Conservation (phyloP, 2,113 vertebrate species). For the Engystomops pustulosus region DNA sequence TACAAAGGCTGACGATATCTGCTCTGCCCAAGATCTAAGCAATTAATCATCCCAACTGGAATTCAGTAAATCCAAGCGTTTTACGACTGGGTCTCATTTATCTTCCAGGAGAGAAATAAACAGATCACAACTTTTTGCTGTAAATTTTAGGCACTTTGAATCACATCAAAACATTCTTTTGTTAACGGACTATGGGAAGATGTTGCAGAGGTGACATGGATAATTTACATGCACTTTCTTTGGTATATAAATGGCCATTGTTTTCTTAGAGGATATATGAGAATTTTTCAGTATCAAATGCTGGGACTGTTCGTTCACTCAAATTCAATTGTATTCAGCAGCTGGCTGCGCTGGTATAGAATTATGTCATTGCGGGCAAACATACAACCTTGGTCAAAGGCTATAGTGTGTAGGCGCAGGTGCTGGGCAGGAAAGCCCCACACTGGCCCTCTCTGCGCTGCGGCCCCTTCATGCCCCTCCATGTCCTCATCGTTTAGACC, state of each 20-base stretch:
- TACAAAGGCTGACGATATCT: constrained; percentile 28
- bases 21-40: constrained; percentile 33
- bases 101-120: constrained; percentile 38
- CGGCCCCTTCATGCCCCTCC: no score
- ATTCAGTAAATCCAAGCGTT: constrained; percentile 20
- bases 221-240: background rate
- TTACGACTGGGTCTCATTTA: constrained; percentile 12
- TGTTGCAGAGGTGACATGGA: background rate
- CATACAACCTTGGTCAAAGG: no score
- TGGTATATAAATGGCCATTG: background rate
- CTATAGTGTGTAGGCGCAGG: no score
- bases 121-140: background rate
- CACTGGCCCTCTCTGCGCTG: no score
- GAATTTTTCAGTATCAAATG: no score
- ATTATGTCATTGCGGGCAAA: no score
- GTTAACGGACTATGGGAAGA: background rate
- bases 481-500: no score
- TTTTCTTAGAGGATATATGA: no score
- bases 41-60: constrained; percentile 42
- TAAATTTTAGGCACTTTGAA: background rate
- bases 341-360: no score
- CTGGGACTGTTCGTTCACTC: no score
- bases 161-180: background rate
- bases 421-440: no score
- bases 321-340: no score